Conservation (phyloP, 2,888 invertebrate species). For the Belgica antarctica region DNA sequence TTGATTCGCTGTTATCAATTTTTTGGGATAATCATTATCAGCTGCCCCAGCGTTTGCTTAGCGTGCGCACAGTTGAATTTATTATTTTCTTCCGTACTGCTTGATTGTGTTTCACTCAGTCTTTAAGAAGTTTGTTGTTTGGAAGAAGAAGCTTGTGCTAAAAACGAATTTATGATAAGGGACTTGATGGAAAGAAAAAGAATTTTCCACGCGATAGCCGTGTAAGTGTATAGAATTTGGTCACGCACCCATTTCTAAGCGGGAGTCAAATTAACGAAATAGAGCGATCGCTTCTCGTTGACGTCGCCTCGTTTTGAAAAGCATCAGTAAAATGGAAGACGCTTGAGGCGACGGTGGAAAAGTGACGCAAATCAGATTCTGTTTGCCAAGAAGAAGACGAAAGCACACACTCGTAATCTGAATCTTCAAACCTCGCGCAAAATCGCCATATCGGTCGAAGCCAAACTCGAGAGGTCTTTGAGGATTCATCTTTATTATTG, state of each 20-base stretch:
- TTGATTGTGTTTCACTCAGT: not conserved
- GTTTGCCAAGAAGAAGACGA: not conserved
- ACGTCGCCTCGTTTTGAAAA: no score
- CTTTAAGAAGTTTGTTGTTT: not conserved
- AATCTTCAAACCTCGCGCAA: not conserved
- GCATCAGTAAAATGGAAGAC: not conserved
- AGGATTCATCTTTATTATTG: not conserved
- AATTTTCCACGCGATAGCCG: no score
- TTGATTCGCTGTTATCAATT: conserved; percentile 34
- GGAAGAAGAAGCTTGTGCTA: conserved; percentile 7
- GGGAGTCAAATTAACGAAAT: no score
- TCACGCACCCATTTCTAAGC: no score
- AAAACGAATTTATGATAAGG: conserved; percentile 19
- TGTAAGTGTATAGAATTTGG: no score
- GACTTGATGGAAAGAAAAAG: no score
- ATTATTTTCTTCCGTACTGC: conserved; percentile 33
- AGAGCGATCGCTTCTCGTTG: no score
- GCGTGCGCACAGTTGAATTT: conserved; percentile 9
- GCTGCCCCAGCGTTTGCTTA: conserved; percentile 4
- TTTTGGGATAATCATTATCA: conserved; percentile 39
- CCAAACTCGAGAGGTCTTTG: no score
- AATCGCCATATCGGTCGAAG: conserved; percentile 7
- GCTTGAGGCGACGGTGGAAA: not conserved
- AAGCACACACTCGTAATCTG: not conserved
- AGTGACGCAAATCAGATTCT: not conserved